Base-by-base conservation (phyloP, 1,140 invertebrate species). In the Drosophila burlai region DNA sequence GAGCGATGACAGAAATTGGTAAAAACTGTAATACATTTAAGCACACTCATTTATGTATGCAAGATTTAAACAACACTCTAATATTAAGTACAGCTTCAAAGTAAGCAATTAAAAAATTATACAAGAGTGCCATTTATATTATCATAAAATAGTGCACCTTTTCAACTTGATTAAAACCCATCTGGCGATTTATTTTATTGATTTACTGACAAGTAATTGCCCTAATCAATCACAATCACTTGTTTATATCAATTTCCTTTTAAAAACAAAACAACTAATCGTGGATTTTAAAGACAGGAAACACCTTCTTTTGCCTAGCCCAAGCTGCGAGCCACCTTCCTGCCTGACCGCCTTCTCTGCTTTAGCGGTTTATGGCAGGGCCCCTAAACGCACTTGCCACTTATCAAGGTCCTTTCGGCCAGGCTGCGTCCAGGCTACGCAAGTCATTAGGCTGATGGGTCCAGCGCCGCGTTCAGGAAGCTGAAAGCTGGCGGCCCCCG, bases 331-430 rank as follows among this genome's bases (percentile, higher is more conserved):
- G 45, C 18, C 21, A 34, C 46, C 31, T 46, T 24, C 24, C 24
- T 61, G 15, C 13, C 15, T 9, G 21, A n/a, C 36, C 9, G 40
- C 8, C 40, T 40, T 40, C 34, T 38, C 57, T 77, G 62, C 76
- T 74, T 80, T 63, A 77, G 65, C 64, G 65, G 68, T 77, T 89
- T 78, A 80, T 64, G 55, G 62, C 72, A 52, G 60, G 34, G 52
- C 59, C 64, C 64, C 49, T 66, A 71, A 87, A 77, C 80, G 80
- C 84, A 83, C 84, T 86, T 87, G 55, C 80, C 83, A 86, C 76
- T 86, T 82, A 76, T 58, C 78, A 66, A 50, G 46, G 49, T 60
- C 36, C 81, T 52, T 52, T 78, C 42, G 29, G 49, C 47, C 62
- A 65, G 71, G 82, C 57, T 81, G 82, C 61, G 61, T 64, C 54